Evolutionary conservation across 2,888 invertebrate genomes (phyloP).

Genomic region (Hecatera dysodea): DNA sequence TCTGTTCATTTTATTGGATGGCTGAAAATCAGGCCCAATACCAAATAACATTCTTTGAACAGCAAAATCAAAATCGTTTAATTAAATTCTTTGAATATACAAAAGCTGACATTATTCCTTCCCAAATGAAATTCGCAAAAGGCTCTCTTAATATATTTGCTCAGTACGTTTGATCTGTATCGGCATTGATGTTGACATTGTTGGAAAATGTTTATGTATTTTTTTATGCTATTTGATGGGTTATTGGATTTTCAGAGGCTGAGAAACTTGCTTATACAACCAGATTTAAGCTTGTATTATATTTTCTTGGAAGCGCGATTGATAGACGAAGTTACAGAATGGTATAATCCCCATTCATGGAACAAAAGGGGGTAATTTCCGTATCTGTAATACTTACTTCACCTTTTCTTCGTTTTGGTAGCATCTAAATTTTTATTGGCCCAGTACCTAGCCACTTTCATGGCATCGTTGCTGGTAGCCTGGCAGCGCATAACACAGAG

Average conservation of each 20-base stretch:
- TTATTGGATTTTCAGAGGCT: not conserved
- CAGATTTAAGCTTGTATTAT: too few species aligned
- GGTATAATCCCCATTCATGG: too few species aligned
- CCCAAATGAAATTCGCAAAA: slow-evolving; percentile 29
- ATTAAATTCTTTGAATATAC: slow-evolving; percentile 39
- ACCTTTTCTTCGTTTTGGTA: too few species aligned
- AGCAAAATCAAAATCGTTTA: slow-evolving; percentile 23
- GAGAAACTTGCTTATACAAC: too few species aligned
- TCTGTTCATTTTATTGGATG: slow-evolving; percentile 12
- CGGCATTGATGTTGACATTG: slow-evolving; percentile 6
- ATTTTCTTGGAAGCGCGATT: too few species aligned
- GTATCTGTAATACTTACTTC: too few species aligned
- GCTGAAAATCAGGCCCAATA: slow-evolving; percentile 11
- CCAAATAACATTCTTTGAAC: slow-evolving; percentile 22
- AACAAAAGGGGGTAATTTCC: too few species aligned
- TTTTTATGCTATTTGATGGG: not conserved
- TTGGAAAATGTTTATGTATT: slow-evolving; percentile 13
- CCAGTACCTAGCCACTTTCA: too few species aligned
- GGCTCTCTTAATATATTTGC: slow-evolving; percentile 15
- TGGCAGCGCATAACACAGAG: too few species aligned
- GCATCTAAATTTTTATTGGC: too few species aligned
- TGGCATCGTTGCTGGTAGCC: too few species aligned
- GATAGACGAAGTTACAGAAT: too few species aligned
- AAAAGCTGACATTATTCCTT: slow-evolving; percentile 14
- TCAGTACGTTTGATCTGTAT: slow-evolving; percentile 6